Base-by-base conservation (phyloP, 2,888 invertebrate species). In the Pterostichus madidus region DNA sequence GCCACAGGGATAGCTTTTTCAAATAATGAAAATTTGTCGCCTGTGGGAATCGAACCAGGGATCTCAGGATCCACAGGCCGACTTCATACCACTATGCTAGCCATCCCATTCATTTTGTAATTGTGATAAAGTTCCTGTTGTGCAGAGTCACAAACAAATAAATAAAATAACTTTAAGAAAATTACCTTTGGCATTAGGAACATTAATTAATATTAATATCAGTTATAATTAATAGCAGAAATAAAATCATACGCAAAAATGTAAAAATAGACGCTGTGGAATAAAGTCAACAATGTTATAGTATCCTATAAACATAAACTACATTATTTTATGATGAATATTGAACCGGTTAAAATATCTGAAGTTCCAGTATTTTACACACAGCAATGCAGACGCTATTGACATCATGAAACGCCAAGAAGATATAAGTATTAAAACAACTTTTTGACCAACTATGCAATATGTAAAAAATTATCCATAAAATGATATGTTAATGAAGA, bases 281-380 rank as follows among this genome's bases (percentile, higher is more conserved):
- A 49, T 49, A 49, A 49, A n/a, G 49, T 1, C 13, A 5, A 1
- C 1, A 5, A 49, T n/a, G 10, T 11, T 49, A 49, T 49, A n/a
- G 13, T 13, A 49, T 1, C 0, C 49, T 0, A 49, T 13, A n/a
- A 49, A 49, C 49, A 49, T 49, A 49, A 49, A 49, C 0, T 49
- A 13, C 49, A 2, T 49, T 2, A 49, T 49, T 49, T 49, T n/a
- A 49, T 49, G 49, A 49, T n/a, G 49, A 49, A 49, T 49, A 49
- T 49, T 49, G 49, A 49, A 49, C 5, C 49, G 49, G 49, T 49
- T 49, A n/a, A n/a, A n/a, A n/a, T n/a, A n/a, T n/a, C n/a, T n/a
- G n/a, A n/a, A n/a, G n/a, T n/a, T n/a, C n/a, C 49, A 49, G 13
- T n/a, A n/a, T 49, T 1, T 49, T 49, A 0, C 5, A 49, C 49